These are phyloP conservation scores for Kuschelorhynchus macadamiae DNA, from an alignment of 2,888 invertebrate genomes.

Conservation along the genomic window DNA sequence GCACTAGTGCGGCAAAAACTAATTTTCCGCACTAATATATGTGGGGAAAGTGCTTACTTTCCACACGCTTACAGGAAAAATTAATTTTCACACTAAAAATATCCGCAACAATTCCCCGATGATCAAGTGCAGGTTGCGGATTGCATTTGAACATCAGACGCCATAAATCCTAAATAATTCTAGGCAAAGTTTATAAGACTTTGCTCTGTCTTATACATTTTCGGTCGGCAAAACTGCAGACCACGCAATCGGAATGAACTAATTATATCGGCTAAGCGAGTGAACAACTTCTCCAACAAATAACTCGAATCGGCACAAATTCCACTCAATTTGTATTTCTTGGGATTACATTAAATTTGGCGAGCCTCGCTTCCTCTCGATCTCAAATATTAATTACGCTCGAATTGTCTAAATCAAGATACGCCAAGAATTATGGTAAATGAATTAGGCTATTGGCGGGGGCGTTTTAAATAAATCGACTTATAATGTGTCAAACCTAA, in stretches of 20 bases:
- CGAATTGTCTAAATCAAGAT: slow-evolving; percentile 38
- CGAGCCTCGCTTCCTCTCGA: slow-evolving; percentile 23
- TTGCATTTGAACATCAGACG: too few species aligned
- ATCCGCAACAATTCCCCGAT: too few species aligned
- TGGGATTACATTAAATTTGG: slow-evolving; percentile 32
- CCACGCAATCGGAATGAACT: slow-evolving; percentile 29
- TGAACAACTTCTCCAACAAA: slow-evolving; percentile 38
- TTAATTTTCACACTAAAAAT: too few species aligned
- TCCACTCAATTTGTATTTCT: slow-evolving; percentile 38
- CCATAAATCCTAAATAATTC: background rate
- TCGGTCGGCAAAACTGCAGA: slow-evolving; percentile 23
- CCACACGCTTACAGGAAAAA: too few species aligned
- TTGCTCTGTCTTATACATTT: background rate
- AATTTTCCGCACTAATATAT: too few species aligned
- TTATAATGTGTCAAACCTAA: too few species aligned
- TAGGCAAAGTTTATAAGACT: background rate
- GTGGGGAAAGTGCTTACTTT: too few species aligned
- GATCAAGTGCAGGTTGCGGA: too few species aligned
- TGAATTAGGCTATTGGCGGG: slow-evolving; percentile 8
- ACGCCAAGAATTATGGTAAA: slow-evolving; percentile 14
- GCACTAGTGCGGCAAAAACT: too few species aligned
- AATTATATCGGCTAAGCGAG: slow-evolving; percentile 26
- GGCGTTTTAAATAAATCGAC: too few species aligned
- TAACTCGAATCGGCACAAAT: slow-evolving; percentile 36
- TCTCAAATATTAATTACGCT: slow-evolving; percentile 34